Evolutionary conservation across 2,113 vertebrate species (phyloP).

Genomic region (Cinclus cinclus): DNA sequence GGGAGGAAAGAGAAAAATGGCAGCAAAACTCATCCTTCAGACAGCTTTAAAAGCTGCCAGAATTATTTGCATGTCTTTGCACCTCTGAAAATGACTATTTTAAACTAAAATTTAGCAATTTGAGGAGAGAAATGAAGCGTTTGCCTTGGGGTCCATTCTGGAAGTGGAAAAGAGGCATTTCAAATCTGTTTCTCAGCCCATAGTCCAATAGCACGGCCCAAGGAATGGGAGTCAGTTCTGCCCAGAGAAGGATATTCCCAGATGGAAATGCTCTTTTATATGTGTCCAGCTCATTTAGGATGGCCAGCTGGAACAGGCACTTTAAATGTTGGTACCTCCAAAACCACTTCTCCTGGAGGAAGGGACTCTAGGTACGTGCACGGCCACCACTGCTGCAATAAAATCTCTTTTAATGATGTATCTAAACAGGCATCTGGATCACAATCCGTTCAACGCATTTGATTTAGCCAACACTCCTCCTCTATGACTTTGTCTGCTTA

Average conservation of each 20-base stretch:
- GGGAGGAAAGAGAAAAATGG: conserved; percentile 21
- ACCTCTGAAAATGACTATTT: background rate
- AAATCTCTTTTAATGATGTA: background rate
- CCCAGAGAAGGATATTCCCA: background rate
- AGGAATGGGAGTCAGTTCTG: background rate
- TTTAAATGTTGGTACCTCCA: background rate
- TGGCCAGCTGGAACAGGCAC: background rate
- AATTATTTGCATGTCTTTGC: background rate
- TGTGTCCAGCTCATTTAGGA: background rate
- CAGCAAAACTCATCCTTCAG: background rate
- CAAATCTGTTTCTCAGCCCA: background rate
- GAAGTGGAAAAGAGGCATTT: background rate
- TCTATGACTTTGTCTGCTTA: background rate
- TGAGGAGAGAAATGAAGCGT: background rate
- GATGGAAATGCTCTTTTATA: background rate
- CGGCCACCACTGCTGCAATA: background rate
- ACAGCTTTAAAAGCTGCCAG: conserved; percentile 1
- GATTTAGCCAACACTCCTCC: background rate
- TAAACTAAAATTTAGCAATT: background rate
- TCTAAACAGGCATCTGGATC: background rate
- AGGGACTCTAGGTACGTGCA: rapidly evolving
- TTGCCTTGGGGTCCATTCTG: background rate
- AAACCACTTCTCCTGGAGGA: background rate
- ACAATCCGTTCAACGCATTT: rapidly evolving
- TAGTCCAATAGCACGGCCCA: background rate